Evolutionary conservation across 1,140 invertebrate species (phyloP), one percentile per base, ranked within the genome.

Genomic region (Zeugodacus cucurbitae): DNA sequence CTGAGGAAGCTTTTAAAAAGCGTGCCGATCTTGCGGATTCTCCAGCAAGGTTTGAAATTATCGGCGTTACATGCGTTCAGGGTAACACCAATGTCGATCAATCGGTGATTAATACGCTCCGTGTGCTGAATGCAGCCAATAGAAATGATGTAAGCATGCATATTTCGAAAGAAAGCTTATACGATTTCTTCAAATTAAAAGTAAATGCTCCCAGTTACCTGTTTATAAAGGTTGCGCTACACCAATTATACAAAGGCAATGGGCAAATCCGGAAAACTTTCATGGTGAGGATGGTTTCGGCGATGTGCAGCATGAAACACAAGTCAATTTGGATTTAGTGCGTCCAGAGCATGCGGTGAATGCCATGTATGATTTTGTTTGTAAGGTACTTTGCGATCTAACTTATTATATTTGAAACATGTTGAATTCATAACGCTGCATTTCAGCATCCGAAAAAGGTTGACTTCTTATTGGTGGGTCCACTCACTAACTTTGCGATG

Each of bases 401-500:
- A 0, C 0, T 37, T 74, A 57, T 57, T 5, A 1, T 74, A 37
- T n/a, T 20, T 74, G 4, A 2, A 67, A 34, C 3, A 0, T 3
- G 26, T 67, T 87, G 26, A 62, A 62, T n/a, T 44, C 29, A 34
- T 34, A 17, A 44, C 32, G 0, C 4, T 70, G 17, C 32, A 8
- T 88, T 90, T 14, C 74, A 89, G 89, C 29, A 89, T 62, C 89
- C 89, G 37, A 94, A 93, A 67, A 91, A 95, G 90, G 90, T 96
- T 32, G 94, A 92, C 26, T 87, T 97, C 37, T 92, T 97, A 48
- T 95, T 95, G 89, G 88, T 97, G 62, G 97, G 95, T 8, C 96
- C 97, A 2, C 92, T 97, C 57, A 97, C 97, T 3, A 97, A 97
- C 91, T 93, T 97, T 87, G 97, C 97, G 14, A 90, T 97, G 87